These are phyloP conservation scores for Danio jaintianensis DNA, from an alignment of 2,797 vertebrate genomes.

Conservation along the genomic window DNA sequence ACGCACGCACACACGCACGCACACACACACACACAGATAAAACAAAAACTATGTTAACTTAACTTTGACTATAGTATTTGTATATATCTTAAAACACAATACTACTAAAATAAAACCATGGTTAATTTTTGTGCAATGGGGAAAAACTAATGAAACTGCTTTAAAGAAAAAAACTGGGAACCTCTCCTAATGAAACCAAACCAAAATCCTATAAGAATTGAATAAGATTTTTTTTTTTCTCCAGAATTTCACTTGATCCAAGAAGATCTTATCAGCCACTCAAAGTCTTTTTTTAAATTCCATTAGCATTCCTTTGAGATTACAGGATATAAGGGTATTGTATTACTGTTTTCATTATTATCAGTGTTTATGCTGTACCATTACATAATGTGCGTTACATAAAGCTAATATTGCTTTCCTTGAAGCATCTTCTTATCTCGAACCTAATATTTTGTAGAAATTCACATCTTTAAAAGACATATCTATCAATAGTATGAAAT, in stretches of 20 bases:
- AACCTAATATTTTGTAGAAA: neutral
- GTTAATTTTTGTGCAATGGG: neutral
- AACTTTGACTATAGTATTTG: no score
- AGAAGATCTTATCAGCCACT: constrained; percentile 6
- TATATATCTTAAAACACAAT: no score
- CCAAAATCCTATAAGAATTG: neutral
- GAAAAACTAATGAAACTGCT: neutral
- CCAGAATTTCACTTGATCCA: neutral
- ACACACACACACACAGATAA: no score
- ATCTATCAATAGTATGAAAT: neutral
- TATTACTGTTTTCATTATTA: constrained; percentile 6
- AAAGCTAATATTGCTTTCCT: neutral
- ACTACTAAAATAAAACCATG: no score
- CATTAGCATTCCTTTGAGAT: constrained; percentile 35
- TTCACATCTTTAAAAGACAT: neutral
- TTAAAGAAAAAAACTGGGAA: neutral
- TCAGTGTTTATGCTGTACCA: neutral
- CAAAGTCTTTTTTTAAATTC: constrained; percentile 13
- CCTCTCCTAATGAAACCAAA: neutral
- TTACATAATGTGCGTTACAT: neutral
- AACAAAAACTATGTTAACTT: no score
- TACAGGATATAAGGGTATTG: neutral
- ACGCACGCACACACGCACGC: no score
- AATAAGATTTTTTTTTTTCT: neutral
- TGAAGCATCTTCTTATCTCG: neutral